Conservation (phyloP, 2,888 invertebrate species). For the Agrotis ipsilon region DNA sequence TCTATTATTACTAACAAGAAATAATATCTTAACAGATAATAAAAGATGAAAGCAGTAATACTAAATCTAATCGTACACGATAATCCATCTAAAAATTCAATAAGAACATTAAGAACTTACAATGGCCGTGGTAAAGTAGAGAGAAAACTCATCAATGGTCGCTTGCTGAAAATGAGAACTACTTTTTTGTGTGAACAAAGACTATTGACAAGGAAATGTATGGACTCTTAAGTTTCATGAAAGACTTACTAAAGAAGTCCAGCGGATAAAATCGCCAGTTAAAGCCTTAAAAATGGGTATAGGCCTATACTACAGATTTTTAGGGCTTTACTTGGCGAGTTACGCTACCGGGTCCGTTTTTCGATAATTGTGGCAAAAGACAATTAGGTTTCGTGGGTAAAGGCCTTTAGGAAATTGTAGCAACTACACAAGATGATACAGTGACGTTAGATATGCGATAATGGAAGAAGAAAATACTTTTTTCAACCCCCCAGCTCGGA, state of each 20-base stretch:
- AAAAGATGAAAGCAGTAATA: constrained; percentile 27
- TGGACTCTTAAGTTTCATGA: not conserved
- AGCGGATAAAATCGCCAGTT: no score
- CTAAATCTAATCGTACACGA: constrained; percentile 29
- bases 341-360: no score
- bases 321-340: no score
- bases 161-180: constrained; percentile 22
- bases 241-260: not conserved
- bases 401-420: no score
- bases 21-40: constrained; percentile 8
- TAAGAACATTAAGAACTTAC: constrained; percentile 9
- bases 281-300: not conserved
- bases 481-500: no score
- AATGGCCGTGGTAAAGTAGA: constrained; percentile 21
- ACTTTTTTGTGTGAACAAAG: not conserved
- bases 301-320: not conserved
- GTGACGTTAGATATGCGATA: no score
- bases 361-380: no score
- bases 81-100: constrained; percentile 14
- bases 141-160: constrained; percentile 10
- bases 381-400: no score
- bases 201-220: not conserved
- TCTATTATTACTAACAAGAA: not conserved
- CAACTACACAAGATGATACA: no score
- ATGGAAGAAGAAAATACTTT: no score